Evolutionary conservation across 2,113 vertebrate species (phyloP).

Genomic region (Isurus oxyrinchus): DNA sequence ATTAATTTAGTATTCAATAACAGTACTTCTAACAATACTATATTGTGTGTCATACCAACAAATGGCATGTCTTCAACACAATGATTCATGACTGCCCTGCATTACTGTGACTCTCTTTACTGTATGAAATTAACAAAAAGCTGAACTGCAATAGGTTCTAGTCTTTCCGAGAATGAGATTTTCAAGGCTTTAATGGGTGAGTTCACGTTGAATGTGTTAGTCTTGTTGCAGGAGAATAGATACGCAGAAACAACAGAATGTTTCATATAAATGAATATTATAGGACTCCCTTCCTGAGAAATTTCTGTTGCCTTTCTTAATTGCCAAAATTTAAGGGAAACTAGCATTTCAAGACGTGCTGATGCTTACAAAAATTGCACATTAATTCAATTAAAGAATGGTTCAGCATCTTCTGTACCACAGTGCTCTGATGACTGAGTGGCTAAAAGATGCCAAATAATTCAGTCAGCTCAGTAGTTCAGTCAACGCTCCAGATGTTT

Average conservation of each 20-base stretch:
- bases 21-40: background rate
- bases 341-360: background rate
- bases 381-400: background rate
- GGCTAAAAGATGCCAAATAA: background rate
- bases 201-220: background rate
- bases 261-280: background rate
- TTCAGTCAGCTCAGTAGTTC: background rate
- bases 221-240: background rate
- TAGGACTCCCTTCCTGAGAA: background rate
- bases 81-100: background rate
- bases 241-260: background rate
- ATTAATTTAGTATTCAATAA: background rate
- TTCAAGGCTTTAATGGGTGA: background rate
- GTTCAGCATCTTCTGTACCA: background rate
- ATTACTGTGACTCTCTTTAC: background rate
- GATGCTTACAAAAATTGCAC: background rate
- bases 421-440: background rate
- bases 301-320: background rate
- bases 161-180: background rate
- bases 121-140: background rate
- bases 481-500: background rate
- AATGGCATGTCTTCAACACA: background rate
- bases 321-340: background rate
- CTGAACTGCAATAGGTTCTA: background rate
- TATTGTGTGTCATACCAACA: background rate